These are phyloP conservation scores for Ennomos fuscantarius DNA, from an alignment of 2,888 invertebrate genomes.

Conservation along the genomic window DNA sequence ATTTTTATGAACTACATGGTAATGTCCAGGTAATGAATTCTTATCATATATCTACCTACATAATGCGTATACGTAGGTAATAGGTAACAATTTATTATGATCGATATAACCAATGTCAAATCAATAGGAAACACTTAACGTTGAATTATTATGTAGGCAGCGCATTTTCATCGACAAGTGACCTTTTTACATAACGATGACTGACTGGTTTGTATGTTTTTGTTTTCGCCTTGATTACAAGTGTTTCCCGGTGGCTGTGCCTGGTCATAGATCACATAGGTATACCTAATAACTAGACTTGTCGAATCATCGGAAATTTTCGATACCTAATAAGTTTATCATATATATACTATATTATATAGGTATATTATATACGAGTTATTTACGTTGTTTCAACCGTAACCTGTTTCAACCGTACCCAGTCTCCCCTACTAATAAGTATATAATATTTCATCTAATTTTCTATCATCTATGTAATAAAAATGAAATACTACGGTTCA, in stretches of 20 bases:
- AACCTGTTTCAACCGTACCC: too few species aligned
- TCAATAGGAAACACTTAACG: constrained; percentile 62
- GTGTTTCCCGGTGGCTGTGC: too few species aligned
- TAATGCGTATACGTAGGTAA: background rate
- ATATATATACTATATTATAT: too few species aligned
- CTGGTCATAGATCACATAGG: too few species aligned
- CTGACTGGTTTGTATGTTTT: constrained; percentile 20
- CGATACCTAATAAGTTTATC: background rate
- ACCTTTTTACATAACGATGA: constrained; percentile 38
- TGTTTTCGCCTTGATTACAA: background rate
- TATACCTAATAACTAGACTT: background rate
- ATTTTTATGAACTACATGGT: constrained; percentile 15
- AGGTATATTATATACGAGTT: too few species aligned
- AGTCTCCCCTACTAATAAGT: too few species aligned
- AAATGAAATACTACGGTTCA: too few species aligned
- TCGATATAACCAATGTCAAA: constrained; percentile 71
- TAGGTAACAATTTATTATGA: constrained; percentile 51
- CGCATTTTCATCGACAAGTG: constrained; percentile 55
- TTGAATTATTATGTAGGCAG: constrained; percentile 57
- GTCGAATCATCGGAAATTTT: too few species aligned
- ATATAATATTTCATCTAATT: background rate
- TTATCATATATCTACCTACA: background rate
- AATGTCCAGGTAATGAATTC: constrained; percentile 15
- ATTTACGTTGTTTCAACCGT: too few species aligned
- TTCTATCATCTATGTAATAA: background rate